Percentiles rank a stretch among this genome's conserved stretches.
Evolutionary conservation across 2,113 vertebrate genomes (phyloP).

Genomic region (Pelusios castaneus): DNA sequence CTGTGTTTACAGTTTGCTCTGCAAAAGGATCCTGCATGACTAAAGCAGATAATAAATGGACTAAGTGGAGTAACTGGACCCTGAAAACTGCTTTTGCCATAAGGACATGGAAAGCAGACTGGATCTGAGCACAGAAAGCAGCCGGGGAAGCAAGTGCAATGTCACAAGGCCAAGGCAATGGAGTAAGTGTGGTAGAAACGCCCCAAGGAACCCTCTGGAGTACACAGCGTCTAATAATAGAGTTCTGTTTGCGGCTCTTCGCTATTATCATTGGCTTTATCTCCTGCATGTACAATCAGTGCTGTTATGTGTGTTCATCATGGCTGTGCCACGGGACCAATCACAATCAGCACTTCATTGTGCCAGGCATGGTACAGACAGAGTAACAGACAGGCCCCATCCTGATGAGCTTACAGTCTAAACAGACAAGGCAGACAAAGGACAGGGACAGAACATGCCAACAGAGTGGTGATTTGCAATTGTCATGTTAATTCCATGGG

Average conservation of each 20-base stretch:
- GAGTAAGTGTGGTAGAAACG: not conserved
- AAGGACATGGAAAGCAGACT: not conserved
- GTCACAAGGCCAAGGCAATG: not conserved
- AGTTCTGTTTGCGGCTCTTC: not conserved
- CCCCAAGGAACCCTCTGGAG: not conserved
- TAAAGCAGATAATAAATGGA: not conserved
- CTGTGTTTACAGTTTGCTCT: not conserved
- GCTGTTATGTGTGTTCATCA: not conserved
- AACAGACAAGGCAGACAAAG: not conserved
- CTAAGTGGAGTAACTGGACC: not conserved
- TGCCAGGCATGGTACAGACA: not conserved
- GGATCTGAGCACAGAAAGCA: not conserved
- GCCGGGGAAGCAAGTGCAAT: not conserved
- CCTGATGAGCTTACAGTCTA: not conserved
- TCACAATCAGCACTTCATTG: fast-evolving
- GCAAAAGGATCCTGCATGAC: too few relatives aligned
- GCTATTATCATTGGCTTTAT: not conserved
- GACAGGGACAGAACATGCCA: not conserved
- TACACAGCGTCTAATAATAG: fast-evolving
- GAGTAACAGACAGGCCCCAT: not conserved
- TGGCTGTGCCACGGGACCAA: not conserved
- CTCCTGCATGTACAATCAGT: not conserved
- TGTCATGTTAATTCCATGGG: not conserved
- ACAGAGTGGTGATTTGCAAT: fast-evolving
- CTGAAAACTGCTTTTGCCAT: not conserved